phyloP scores from a whole-genome alignment of 2,888 invertebrate species.

The Stenoptilia bipunctidactyla region DNA sequence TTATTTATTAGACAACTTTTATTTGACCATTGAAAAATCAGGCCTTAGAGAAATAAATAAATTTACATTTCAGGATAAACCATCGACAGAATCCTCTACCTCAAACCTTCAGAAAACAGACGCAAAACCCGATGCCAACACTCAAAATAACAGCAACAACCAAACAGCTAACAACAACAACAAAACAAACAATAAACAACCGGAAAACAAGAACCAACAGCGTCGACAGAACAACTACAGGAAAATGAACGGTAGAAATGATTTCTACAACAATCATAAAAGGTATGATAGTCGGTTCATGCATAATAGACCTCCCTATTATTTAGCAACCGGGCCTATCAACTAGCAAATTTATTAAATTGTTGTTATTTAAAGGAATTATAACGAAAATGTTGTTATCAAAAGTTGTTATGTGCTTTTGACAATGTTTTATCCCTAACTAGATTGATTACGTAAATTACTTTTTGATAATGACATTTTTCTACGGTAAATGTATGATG shows the following conservation, averaged over 20 bases:
- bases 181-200: slow-evolving; percentile 34
- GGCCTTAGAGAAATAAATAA: background rate
- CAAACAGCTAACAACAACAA: slow-evolving; percentile 17
- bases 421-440: too few relatives aligned
- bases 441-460: too few relatives aligned
- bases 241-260: slow-evolving; percentile 39
- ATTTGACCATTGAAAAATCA: too few relatives aligned
- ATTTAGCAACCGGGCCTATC: slow-evolving; percentile 60
- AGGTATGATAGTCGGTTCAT: slow-evolving; percentile 55
- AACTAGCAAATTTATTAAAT: slow-evolving; percentile 28
- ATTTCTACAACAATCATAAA: slow-evolving; percentile 51
- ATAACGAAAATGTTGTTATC: too few relatives aligned
- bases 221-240: slow-evolving; percentile 50
- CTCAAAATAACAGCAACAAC: slow-evolving; percentile 18
- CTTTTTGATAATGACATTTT: too few relatives aligned
- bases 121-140: slow-evolving; percentile 34
- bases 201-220: slow-evolving; percentile 27
- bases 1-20: too few relatives aligned
- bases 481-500: too few relatives aligned
- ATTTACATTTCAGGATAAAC: background rate
- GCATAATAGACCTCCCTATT: slow-evolving; percentile 52
- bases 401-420: too few relatives aligned
- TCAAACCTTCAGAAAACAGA: slow-evolving; percentile 18
- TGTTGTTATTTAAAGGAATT: background rate
- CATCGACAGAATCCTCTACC: background rate